phyloP scores from a whole-genome alignment of 2,797 vertebrate genomes.

The Ctenosaura bakeri region DNA sequence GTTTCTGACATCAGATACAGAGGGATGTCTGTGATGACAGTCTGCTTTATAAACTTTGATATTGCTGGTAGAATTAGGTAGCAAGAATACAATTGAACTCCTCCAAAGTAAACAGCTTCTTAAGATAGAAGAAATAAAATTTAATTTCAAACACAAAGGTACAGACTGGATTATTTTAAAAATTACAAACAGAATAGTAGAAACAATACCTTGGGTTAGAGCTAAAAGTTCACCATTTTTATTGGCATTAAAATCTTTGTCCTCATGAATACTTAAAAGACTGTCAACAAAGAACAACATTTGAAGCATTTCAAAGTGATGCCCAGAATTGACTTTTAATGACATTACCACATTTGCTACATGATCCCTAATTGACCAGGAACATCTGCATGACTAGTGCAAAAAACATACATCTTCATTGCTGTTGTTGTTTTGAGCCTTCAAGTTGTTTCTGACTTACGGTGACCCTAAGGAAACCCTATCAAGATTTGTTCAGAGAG shows the following conservation, averaged over 20 bases:
- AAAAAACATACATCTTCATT: not conserved
- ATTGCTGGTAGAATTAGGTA: not conserved
- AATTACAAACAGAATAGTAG: not conserved
- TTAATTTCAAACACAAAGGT: not conserved
- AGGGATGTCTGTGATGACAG: not conserved
- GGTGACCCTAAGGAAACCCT: no score
- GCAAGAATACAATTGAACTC: not conserved
- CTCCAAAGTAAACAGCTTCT: not conserved
- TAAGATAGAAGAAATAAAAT: not conserved
- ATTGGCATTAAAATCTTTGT: not conserved
- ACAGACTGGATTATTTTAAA: not conserved
- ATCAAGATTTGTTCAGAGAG: no score
- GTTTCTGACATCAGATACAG: constrained; percentile 20
- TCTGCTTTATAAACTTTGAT: not conserved
- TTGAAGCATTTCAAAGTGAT: not conserved
- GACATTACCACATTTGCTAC: constrained; percentile 1
- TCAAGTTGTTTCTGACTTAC: no score
- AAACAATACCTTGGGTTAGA: not conserved
- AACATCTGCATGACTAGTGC: not conserved
- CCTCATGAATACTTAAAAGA: not conserved
- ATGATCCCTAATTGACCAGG: not conserved
- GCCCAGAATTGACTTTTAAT: not conserved
- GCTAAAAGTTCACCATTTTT: not conserved
- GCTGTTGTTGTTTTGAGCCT: not conserved
- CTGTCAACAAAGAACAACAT: not conserved